Evolutionary conservation across 2,888 invertebrate genomes (phyloP).

Genomic region (Cheiracanthium punctorium): DNA sequence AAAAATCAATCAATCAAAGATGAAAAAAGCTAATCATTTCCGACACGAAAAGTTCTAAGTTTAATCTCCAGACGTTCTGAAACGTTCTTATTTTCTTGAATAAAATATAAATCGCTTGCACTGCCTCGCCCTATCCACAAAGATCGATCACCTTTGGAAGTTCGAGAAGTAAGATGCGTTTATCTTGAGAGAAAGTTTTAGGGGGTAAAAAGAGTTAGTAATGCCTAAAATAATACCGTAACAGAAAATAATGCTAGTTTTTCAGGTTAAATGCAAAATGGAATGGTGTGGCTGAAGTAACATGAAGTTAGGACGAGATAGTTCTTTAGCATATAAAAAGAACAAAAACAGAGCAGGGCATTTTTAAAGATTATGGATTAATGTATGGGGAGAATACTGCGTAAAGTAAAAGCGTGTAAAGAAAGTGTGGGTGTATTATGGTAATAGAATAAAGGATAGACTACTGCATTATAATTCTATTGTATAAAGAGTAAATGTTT

Average conservation of each 20-base stretch:
- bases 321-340: too few species aligned
- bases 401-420: too few species aligned
- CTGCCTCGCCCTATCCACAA: not conserved
- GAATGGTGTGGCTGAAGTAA: too few species aligned
- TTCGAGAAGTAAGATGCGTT: not conserved
- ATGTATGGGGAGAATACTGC: too few species aligned
- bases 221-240: not conserved
- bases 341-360: too few species aligned
- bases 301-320: too few species aligned
- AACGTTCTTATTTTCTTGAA: not conserved
- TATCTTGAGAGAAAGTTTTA: not conserved
- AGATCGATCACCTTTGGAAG: not conserved
- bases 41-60: not conserved
- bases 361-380: too few species aligned
- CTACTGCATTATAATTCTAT: too few species aligned
- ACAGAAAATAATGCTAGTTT: not conserved
- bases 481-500: too few species aligned
- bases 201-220: not conserved
- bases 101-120: slow-evolving; percentile 10
- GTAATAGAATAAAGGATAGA: too few species aligned
- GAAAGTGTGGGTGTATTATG: too few species aligned
- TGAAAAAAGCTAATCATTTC: not conserved
- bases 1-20: slow-evolving; percentile 1
- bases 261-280: not conserved
- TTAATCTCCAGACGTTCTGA: not conserved